phyloP scores from a whole-genome alignment of 2,113 vertebrate species.

The Pogona vitticeps region DNA sequence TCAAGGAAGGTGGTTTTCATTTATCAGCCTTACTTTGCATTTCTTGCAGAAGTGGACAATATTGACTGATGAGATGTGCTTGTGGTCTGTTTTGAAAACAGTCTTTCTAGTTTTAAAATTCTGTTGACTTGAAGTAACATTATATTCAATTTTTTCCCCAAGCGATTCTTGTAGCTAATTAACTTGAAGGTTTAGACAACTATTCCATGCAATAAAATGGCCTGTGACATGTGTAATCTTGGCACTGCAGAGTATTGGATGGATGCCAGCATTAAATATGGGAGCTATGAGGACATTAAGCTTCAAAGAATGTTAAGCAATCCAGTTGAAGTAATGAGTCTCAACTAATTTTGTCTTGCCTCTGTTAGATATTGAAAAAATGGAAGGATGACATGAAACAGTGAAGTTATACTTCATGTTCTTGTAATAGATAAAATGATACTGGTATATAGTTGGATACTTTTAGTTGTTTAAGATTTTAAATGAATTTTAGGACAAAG shows the following conservation, averaged over 20 bases:
- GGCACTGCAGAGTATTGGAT: slow-evolving; percentile 21
- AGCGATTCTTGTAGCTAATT: slow-evolving; percentile 52
- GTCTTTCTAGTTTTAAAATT: slow-evolving; percentile 60
- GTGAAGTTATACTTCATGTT: slow-evolving; percentile 19
- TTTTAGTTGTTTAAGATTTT: slow-evolving; percentile 47
- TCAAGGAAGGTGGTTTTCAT: slow-evolving; percentile 68
- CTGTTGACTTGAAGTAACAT: slow-evolving; percentile 40
- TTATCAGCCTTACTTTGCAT: slow-evolving; percentile 65
- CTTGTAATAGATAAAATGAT: not conserved
- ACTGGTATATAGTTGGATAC: not conserved
- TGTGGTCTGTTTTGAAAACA: slow-evolving; percentile 49
- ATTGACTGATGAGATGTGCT: slow-evolving; percentile 27
- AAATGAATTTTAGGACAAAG: slow-evolving; percentile 45
- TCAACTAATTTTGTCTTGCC: slow-evolving; percentile 31
- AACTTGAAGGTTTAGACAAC: slow-evolving; percentile 53
- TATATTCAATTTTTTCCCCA: slow-evolving; percentile 46
- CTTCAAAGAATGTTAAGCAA: slow-evolving; percentile 35
- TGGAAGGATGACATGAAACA: not conserved
- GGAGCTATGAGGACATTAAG: slow-evolving; percentile 11
- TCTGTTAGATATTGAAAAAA: not conserved
- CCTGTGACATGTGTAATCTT: slow-evolving; percentile 47
- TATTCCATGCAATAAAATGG: slow-evolving; percentile 45
- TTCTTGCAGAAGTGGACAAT: not conserved
- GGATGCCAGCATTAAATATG: not conserved
- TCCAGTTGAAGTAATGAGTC: slow-evolving; percentile 14